Conservation (phyloP, 2,113 vertebrate genomes). For the Ellobius talpinus region DNA sequence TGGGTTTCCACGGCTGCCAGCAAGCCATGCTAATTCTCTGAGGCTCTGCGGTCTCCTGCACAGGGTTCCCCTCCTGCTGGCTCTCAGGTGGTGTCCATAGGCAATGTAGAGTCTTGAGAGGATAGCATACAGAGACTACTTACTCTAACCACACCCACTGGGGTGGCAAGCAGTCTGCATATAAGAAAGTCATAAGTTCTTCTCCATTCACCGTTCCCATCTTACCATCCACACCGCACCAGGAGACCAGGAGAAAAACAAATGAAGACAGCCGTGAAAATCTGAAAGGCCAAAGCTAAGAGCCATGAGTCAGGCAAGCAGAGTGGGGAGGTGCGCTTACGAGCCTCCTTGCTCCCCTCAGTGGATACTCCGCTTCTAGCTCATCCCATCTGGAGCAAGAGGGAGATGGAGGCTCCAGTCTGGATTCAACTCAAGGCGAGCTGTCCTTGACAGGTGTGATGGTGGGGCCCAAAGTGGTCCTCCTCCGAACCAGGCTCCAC, state of each 20-base stretch:
- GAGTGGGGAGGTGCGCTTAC: background rate
- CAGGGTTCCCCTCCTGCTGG: background rate
- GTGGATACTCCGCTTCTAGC: background rate
- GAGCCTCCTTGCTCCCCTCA: background rate
- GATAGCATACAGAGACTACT: background rate
- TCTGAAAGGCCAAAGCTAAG: background rate
- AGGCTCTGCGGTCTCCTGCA: background rate
- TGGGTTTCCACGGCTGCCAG: background rate
- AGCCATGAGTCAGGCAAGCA: background rate
- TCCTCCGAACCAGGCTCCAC: background rate
- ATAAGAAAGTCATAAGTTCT: slow-evolving; percentile 40
- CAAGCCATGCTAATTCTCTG: background rate
- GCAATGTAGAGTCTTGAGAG: background rate
- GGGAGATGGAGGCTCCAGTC: background rate
- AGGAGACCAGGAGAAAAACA: background rate
- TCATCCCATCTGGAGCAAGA: background rate
- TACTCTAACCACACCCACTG: background rate
- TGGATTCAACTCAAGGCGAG: background rate
- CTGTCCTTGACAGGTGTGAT: background rate
- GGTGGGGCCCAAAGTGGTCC: background rate
- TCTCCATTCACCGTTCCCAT: background rate
- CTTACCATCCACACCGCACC: background rate
- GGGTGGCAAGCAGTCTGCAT: background rate
- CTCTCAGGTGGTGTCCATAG: background rate
- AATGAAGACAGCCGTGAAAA: background rate